Evolutionary conservation across 1,140 invertebrate species (phyloP), one percentile per base, ranked within the genome.

Genomic region (Homalodisca vitripennis): DNA sequence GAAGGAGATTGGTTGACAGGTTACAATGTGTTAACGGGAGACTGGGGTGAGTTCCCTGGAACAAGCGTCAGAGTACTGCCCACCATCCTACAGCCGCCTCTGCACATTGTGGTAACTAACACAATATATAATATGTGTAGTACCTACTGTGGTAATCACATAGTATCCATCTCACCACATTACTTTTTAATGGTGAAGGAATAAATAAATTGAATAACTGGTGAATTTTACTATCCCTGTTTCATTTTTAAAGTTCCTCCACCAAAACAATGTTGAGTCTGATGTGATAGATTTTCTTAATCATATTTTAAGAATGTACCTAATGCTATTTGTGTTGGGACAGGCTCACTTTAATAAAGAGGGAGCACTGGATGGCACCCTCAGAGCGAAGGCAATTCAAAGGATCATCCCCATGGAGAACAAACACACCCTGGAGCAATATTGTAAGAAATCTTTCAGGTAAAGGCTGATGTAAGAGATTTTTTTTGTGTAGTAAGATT

Each of bases 1-100:
- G 88, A 81, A 13, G 93, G 93, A 3, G 89, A 94, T 76, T 93
- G 89, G 90, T 92, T 88, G 78, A 86, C 85, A 75, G 94, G 88
- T 68, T 79, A 83, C 73, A 82, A 82, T 73, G 84, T 84, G 63
- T 84, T 86, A 65, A 89, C 90, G 69, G 86, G 85, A 3, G 81
- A 87, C 69, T 82, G 85, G 75, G 95, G 95, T 12, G 86, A 94
- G 74, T 96, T 98, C 80, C 90, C 92, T 0, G 89, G 91, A 1
- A 93, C 97, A 75, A 88, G 86, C 78, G 90, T 97, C 14, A 93
- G 95, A 75, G 88, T 98, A 41, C 79, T 98, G 68, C 93, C 95
- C 13, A 91, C 92, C 2, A 82, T 95, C 64, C 86, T 84, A 1
- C 85, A 87, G 78, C 95, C 95, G n/a, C 84, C 90, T 0, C 73